Conservation (phyloP, 2,797 vertebrate species). For the Brotula barbata region DNA sequence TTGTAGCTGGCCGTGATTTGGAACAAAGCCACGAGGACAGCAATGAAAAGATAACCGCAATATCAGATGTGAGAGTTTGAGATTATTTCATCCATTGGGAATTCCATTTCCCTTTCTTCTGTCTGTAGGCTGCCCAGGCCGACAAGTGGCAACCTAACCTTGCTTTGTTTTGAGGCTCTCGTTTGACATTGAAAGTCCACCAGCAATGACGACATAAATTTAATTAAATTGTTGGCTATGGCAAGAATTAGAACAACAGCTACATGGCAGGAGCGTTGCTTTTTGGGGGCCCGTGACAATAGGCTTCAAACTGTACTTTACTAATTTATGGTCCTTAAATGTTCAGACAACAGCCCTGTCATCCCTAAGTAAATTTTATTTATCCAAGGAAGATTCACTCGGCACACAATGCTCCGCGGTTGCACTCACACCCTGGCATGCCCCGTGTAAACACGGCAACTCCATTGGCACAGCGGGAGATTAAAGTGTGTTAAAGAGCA, state of each 20-base stretch:
- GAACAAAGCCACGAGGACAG: constrained; percentile 47
- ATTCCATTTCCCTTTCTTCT: constrained; percentile 55
- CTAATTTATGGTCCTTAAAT: constrained; percentile 46
- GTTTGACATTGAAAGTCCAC: constrained; percentile 68
- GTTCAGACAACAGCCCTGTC: constrained; percentile 39
- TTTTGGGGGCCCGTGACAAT: not conserved
- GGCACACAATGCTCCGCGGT: constrained; percentile 26
- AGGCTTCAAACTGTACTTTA: constrained; percentile 16
- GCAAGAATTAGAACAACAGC: constrained; percentile 40
- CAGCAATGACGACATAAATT: constrained; percentile 47
- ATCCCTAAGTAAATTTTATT: constrained; percentile 44
- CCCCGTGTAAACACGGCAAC: not conserved
- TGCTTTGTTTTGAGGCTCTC: constrained; percentile 56
- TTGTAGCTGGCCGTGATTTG: constrained; percentile 49
- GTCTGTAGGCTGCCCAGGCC: constrained; percentile 38
- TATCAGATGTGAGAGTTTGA: constrained; percentile 56
- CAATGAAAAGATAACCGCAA: constrained; percentile 65
- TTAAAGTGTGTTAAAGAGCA: constrained; percentile 16
- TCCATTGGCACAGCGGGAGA: constrained; percentile 6
- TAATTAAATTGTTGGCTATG: constrained; percentile 50
- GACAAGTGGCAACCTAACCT: constrained; percentile 55
- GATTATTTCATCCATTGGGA: constrained; percentile 55
- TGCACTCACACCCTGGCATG: constrained; percentile 3
- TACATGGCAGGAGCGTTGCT: constrained; percentile 1
- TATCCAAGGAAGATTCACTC: constrained; percentile 40